Conservation (phyloP, 2,888 invertebrate species). For the Heliconius ismenius region DNA sequence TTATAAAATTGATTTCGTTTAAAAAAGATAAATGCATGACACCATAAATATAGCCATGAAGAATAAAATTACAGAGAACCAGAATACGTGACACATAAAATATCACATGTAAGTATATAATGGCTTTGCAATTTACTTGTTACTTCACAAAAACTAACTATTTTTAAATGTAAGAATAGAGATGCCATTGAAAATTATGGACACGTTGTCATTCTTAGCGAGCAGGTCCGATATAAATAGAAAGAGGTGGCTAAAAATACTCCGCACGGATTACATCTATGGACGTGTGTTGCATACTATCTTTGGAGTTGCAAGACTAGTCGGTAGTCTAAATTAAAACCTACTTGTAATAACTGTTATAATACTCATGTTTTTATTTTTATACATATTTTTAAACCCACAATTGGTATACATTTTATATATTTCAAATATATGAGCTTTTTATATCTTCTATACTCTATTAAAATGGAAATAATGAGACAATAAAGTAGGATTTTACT, state of each 20-base stretch:
- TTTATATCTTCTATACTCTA: slow-evolving; percentile 18
- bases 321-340: slow-evolving; percentile 33
- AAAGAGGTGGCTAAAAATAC: slow-evolving; percentile 68
- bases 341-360: slow-evolving; percentile 28
- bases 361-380: slow-evolving; percentile 19
- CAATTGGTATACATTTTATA: slow-evolving; percentile 23
- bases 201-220: slow-evolving; percentile 59
- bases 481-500: slow-evolving; percentile 18
- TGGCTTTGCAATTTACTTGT: slow-evolving; percentile 35
- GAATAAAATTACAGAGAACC: slow-evolving; percentile 27
- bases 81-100: slow-evolving; percentile 11
- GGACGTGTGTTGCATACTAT: slow-evolving; percentile 34
- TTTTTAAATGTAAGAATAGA: slow-evolving; percentile 45
- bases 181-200: slow-evolving; percentile 59
- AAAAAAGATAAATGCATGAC: slow-evolving; percentile 19
- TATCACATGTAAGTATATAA: slow-evolving; percentile 31
- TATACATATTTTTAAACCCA: slow-evolving; percentile 16
- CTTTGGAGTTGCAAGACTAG: slow-evolving; percentile 31
- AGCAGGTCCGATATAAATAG: slow-evolving; percentile 78
- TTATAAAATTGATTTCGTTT: slow-evolving; percentile 25
- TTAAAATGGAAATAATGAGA: slow-evolving; percentile 27
- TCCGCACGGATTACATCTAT: slow-evolving; percentile 72
- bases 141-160: slow-evolving; percentile 37
- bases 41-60: slow-evolving; percentile 24
- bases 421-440: slow-evolving; percentile 1